Evolutionary conservation across 2,888 invertebrate species (phyloP).

Genomic region (Rhamnusium bicolor): DNA sequence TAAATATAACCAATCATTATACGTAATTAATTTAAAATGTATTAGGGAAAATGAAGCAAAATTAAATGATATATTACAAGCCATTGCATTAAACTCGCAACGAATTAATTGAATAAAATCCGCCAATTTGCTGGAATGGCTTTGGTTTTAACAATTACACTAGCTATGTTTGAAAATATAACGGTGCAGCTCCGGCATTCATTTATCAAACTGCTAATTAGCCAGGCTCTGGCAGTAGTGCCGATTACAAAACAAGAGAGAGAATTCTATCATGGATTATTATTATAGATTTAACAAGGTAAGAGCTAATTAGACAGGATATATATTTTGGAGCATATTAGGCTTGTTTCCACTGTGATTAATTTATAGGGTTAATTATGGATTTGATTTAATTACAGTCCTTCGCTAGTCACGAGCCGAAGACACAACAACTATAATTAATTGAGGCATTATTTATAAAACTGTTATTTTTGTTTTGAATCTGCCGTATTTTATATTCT

Average conservation of each 20-base stretch:
- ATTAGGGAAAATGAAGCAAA: slow-evolving; percentile 51
- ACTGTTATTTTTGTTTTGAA: slow-evolving; percentile 27
- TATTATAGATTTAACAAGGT: slow-evolving; percentile 49
- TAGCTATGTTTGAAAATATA: slow-evolving; percentile 52
- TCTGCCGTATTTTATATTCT: background rate
- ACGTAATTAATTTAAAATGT: slow-evolving; percentile 49
- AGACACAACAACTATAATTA: slow-evolving; percentile 39
- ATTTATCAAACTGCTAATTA: slow-evolving; percentile 54
- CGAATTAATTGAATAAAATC: slow-evolving; percentile 57
- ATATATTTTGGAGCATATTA: slow-evolving; percentile 47
- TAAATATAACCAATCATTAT: slow-evolving; percentile 45
- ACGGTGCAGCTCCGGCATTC: slow-evolving; percentile 43
- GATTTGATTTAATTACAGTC: slow-evolving; percentile 45
- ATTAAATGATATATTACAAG: slow-evolving; percentile 53
- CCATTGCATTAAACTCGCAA: slow-evolving; percentile 51
- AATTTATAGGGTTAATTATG: slow-evolving; percentile 48
- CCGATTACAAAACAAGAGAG: slow-evolving; percentile 51
- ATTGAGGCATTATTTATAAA: slow-evolving; percentile 35
- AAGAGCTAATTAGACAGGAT: slow-evolving; percentile 50
- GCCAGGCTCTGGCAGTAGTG: slow-evolving; percentile 49
- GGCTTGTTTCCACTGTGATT: slow-evolving; percentile 45
- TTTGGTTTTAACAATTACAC: slow-evolving; percentile 54
- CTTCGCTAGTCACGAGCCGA: slow-evolving; percentile 31
- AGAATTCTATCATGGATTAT: slow-evolving; percentile 43
- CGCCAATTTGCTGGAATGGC: slow-evolving; percentile 54